Evolutionary conservation across 2,888 invertebrate species (phyloP), one percentile per base, ranked within the genome.

Genomic region (Ophion slaviceki): DNA sequence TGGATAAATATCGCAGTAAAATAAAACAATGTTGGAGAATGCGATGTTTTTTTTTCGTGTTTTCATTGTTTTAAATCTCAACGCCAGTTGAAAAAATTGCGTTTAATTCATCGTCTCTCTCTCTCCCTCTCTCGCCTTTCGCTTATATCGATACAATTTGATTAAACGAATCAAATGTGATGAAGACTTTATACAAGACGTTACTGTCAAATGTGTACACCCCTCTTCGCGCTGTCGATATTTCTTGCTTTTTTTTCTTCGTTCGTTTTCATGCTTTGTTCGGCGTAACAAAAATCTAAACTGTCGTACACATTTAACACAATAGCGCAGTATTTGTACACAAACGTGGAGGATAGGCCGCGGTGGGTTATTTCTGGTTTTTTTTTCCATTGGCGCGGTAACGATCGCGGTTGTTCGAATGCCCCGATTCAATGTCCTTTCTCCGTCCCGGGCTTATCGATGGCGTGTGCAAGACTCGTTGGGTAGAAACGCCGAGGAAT

Each of bases 151-250:
- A 70, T 87, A 86, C 82, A 88, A 80, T 81, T 83, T 80, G 71
- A 84, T 86, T 85, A 79, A 86, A 85, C 59, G 86, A 88, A 89
- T 90, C 85, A 89, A 89, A 89, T 88, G 86, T 90, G 90, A 89
- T 88, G 86, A 88, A 89, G 88, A 89, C 89, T 91, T 91, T 89
- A 88, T 91, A 91, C 90, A 91, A 87, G 82, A 86, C 84, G 87
- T 88, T 86, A 76, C 82, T 84, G 87, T 86, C 81, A 81, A 85
- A 83, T 78, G 71, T 85, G 75, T 64, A 53, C 53, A 70, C 47
- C 28, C 45, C 45, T 70, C 40, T 79, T 68, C 78, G 61, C 59
- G 62, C 57, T 67, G 17, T 59, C 59, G 67, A 24, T 61, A 20
- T 61, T 61, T 47, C 3, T 70, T 24, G 45, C 40, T 40, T 64